Conservation (phyloP, 35 echinoderm and acorn worm genomes). For the Apostichopus californicus region DNA sequence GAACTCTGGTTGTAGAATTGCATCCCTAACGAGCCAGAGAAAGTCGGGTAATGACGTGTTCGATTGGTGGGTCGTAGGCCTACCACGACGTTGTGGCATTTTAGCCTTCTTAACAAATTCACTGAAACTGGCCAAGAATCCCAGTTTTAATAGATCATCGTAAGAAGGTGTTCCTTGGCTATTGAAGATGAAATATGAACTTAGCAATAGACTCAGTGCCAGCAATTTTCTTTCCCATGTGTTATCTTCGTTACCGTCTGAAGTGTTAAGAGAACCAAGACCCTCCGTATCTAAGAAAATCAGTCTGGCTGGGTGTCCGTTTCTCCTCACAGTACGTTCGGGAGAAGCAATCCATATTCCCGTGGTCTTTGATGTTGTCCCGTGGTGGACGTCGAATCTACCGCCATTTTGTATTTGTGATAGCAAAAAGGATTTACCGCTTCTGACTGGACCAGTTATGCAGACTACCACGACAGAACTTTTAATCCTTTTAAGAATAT, state of each 20-base stretch:
- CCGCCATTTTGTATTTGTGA: slow-evolving; percentile 39
- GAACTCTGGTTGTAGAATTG: background rate
- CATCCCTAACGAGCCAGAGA: slow-evolving; percentile 34
- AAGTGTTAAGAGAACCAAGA: slow-evolving; percentile 5
- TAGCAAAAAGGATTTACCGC: slow-evolving; percentile 35
- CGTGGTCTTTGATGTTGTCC: slow-evolving; percentile 2
- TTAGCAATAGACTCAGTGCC: slow-evolving; percentile 25
- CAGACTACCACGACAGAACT: slow-evolving; percentile 18
- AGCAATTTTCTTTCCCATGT: slow-evolving; percentile 41
- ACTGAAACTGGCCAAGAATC: background rate
- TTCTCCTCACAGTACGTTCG: background rate
- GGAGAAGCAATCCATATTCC: slow-evolving; percentile 25
- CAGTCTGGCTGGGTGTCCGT: background rate
- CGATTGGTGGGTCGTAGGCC: background rate
- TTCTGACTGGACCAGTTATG: slow-evolving; percentile 36
- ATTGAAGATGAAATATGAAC: slow-evolving; percentile 51
- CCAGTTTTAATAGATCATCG: background rate
- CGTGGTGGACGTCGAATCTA: slow-evolving; percentile 21
- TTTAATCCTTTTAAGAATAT: background rate
- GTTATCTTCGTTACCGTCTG: background rate
- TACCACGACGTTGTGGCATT: too few relatives aligned
- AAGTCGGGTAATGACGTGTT: background rate
- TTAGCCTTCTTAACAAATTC: background rate
- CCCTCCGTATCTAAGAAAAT: slow-evolving; percentile 30
- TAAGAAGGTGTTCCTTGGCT: slow-evolving; percentile 20